Conservation (phyloP, 2,113 vertebrate species). For the Trogon surrucura region DNA sequence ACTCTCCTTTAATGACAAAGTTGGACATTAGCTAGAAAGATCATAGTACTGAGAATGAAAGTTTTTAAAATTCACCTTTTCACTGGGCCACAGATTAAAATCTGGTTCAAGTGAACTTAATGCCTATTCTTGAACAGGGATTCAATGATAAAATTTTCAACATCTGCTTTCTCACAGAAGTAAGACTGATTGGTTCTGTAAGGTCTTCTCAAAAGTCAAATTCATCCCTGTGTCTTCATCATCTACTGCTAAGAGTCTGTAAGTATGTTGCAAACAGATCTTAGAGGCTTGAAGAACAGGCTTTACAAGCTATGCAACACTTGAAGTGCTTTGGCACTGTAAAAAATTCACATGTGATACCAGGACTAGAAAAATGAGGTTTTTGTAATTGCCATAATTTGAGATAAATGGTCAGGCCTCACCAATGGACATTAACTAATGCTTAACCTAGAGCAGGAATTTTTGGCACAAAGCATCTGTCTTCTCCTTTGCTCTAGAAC, state of each 20-base stretch:
- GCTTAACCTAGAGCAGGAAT: background rate
- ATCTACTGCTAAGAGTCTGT: background rate
- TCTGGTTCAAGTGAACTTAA: background rate
- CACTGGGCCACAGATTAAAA: background rate
- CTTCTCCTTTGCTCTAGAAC: background rate
- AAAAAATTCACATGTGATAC: background rate
- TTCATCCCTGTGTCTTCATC: background rate
- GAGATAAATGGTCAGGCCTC: background rate
- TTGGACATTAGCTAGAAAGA: background rate
- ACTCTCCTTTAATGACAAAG: background rate
- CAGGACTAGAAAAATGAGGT: background rate
- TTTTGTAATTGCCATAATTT: background rate
- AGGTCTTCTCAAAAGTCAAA: background rate
- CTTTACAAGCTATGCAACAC: background rate
- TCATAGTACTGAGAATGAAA: background rate
- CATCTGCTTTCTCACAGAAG: background rate
- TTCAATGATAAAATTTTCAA: background rate
- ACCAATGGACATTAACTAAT: background rate
- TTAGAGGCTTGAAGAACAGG: background rate
- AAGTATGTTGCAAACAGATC: background rate
- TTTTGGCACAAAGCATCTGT: background rate
- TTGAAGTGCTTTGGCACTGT: too few relatives aligned
- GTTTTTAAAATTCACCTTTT: accelerated
- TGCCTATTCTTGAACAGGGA: background rate
- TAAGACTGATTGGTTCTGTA: background rate